Conservation (phyloP, 2,797 vertebrate species). For the Coracias cyanogaster region DNA sequence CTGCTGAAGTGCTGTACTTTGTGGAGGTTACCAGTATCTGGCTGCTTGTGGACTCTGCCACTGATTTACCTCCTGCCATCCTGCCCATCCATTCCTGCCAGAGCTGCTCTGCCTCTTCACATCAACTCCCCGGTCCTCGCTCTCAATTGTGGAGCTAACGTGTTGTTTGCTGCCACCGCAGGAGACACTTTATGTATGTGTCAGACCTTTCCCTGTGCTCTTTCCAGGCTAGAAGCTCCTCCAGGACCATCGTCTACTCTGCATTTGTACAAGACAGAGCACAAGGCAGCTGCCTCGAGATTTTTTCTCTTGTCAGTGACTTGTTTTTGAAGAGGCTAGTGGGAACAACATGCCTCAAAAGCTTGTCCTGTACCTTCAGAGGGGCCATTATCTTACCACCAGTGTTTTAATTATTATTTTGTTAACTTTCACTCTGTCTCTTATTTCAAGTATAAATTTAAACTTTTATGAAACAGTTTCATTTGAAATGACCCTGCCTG, state of each 20-base stretch:
- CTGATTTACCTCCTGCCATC: not conserved
- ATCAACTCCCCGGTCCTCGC: not conserved
- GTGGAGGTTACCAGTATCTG: not conserved
- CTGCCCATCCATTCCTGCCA: not conserved
- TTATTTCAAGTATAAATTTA: not conserved
- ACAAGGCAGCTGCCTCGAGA: not conserved
- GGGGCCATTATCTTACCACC: not conserved
- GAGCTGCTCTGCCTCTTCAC: not conserved
- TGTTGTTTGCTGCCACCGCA: not conserved
- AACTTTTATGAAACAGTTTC: not conserved
- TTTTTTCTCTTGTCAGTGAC: not conserved
- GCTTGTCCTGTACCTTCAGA: not conserved
- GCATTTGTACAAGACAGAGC: not conserved
- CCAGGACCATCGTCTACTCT: not conserved
- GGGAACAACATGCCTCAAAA: not conserved
- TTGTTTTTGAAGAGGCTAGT: not conserved
- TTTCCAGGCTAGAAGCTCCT: not conserved
- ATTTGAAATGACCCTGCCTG: not conserved
- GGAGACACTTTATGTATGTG: not conserved
- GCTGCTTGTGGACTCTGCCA: not conserved
- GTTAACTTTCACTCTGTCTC: not conserved
- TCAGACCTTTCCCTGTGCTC: not conserved
- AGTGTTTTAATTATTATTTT: not conserved
- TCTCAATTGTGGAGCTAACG: rapidly evolving
- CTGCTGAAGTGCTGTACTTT: not conserved